A percentile compares a stretch with the other conserved stretches of the same genome.
These are phyloP conservation scores for Malacoctenus gilli DNA, from an alignment of 2,797 vertebrate species.

Conservation along the genomic window DNA sequence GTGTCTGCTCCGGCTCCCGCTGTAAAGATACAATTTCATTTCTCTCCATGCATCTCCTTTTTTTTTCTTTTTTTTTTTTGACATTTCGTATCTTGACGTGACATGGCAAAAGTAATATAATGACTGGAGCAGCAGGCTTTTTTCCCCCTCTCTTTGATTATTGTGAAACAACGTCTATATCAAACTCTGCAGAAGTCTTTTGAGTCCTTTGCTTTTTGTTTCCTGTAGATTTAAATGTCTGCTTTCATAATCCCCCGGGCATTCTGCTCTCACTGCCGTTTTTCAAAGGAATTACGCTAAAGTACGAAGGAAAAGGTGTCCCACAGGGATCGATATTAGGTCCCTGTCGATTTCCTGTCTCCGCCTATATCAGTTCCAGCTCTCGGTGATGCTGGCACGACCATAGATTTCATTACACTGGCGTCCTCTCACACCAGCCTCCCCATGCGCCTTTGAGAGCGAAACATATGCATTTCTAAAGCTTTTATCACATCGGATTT, in stretches of 20 bases:
- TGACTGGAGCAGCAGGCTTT: not conserved
- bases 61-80: constrained; percentile 1
- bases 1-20: constrained; percentile 6
- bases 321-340: constrained; percentile 5
- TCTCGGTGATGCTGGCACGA: too few species aligned
- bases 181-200: constrained; percentile 7
- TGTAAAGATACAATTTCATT: not conserved
- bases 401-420: too few species aligned
- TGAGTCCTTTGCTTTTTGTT: too few species aligned
- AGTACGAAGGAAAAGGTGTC: not conserved
- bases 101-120: constrained; percentile 26
- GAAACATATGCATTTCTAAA: not conserved
- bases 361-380: not conserved
- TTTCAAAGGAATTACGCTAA: constrained; percentile 2
- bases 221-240: not conserved
- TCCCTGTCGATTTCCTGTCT: not conserved
- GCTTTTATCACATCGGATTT: not conserved
- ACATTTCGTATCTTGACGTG: constrained; percentile 36
- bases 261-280: not conserved
- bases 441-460: not conserved
- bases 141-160: too few species aligned
- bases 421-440: too few species aligned
- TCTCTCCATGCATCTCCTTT: too few species aligned
- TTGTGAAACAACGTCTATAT: constrained; percentile 5
- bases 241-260: too few species aligned